These are phyloP conservation scores for Pteropus rufus DNA, from an alignment of 2,797 vertebrate genomes.

Conservation along the genomic window DNA sequence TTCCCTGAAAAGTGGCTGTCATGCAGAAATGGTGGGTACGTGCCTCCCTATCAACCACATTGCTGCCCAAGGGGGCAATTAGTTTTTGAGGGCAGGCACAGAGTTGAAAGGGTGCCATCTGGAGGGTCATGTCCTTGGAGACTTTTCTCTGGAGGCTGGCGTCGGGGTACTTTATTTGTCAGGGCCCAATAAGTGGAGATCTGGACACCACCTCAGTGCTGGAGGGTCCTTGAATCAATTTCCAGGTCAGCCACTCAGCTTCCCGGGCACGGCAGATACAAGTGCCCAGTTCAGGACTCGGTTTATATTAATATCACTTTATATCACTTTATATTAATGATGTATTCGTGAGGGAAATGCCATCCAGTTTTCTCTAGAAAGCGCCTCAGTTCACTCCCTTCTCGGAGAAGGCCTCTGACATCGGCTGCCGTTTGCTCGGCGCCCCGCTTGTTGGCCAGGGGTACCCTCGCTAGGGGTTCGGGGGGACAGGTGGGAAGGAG, in stretches of 20 bases:
- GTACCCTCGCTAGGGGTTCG: not conserved
- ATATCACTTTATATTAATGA: too few species aligned
- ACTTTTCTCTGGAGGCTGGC: not conserved
- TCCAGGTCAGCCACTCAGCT: not conserved
- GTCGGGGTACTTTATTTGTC: not conserved
- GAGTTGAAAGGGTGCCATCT: not conserved
- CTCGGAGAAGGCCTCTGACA: not conserved
- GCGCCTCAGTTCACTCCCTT: not conserved
- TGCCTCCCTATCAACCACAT: not conserved
- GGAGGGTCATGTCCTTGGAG: not conserved
- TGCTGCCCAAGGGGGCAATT: not conserved
- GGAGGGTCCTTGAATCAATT: not conserved
- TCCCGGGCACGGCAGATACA: not conserved
- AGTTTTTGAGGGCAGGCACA: not conserved
- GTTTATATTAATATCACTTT: too few species aligned
- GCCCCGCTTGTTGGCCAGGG: rapidly evolving
- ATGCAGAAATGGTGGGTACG: not conserved
- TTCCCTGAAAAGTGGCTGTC: not conserved
- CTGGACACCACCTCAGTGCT: rapidly evolving
- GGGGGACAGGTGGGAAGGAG: not conserved
- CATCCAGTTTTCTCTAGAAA: not conserved
- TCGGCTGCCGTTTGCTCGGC: not conserved
- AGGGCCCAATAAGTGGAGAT: not conserved
- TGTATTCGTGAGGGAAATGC: not conserved
- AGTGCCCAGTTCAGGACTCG: not conserved